Percentiles rank a stretch among this genome's conserved stretches.
phyloP scores from a whole-genome alignment of 2,113 vertebrate genomes.

The Myocastor coypus region DNA sequence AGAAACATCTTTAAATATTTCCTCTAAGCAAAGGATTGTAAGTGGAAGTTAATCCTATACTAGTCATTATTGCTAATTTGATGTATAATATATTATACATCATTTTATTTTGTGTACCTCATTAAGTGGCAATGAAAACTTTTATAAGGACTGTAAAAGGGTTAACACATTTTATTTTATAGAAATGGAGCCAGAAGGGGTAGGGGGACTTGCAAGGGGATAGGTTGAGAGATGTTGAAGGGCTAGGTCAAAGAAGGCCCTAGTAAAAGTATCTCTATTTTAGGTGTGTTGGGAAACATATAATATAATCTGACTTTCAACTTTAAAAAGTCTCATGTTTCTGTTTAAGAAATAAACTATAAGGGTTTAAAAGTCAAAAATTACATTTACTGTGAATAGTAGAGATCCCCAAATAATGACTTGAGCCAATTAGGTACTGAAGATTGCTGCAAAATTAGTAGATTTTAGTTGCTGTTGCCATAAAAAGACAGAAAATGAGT shows the following conservation, averaged over 20 bases:
- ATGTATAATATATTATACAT: constrained; percentile 7
- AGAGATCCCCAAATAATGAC: constrained; percentile 32
- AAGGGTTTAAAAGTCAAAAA: constrained; percentile 6
- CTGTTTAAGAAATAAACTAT: neutral
- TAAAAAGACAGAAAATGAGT: neutral
- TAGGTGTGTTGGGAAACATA: neutral
- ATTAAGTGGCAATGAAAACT: constrained; percentile 43
- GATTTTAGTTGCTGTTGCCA: neutral
- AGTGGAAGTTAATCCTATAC: constrained; percentile 20
- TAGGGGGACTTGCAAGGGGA: neutral
- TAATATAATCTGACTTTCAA: neutral
- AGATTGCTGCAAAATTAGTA: neutral
- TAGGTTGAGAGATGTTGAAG: neutral
- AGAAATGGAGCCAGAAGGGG: neutral
- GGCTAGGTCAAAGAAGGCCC: neutral
- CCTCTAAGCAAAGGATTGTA: constrained; percentile 6
- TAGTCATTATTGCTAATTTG: constrained; percentile 39
- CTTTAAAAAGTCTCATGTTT: constrained; percentile 47
- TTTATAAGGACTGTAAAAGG: constrained; percentile 42
- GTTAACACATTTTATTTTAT: constrained; percentile 31
- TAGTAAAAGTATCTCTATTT: constrained; percentile 28
- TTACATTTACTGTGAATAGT: constrained; percentile 29
- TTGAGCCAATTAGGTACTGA: neutral
- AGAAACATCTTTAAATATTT: constrained; percentile 38
- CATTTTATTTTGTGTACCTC: constrained; percentile 55